Conservation (phyloP, 1,140 invertebrate genomes). For the Pogonus chalceus region DNA sequence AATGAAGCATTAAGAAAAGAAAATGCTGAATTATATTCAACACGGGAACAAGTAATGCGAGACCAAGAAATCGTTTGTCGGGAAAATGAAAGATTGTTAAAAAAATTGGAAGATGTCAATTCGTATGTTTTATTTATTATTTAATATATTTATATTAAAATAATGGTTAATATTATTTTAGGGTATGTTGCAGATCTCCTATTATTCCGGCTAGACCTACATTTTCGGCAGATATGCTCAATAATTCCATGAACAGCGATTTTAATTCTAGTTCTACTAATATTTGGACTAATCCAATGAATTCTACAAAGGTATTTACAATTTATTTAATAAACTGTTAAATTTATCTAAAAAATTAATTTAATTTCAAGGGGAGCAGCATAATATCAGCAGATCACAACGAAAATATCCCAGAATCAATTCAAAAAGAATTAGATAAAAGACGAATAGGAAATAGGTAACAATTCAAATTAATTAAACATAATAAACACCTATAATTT, state of each 20-base stretch:
- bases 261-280: slow-evolving; percentile 41
- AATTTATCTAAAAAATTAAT: slow-evolving; percentile 5
- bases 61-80: slow-evolving; percentile 84
- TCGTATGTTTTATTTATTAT: slow-evolving; percentile 46
- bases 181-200: slow-evolving; percentile 66
- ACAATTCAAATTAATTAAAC: too few species aligned
- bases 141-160: not conserved
- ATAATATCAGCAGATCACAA: not conserved
- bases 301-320: slow-evolving; percentile 12
- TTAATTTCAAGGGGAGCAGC: not conserved
- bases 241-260: slow-evolving; percentile 34
- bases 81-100: slow-evolving; percentile 80
- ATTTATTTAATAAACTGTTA: slow-evolving; percentile 10
- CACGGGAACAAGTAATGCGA: slow-evolving; percentile 66
- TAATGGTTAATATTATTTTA: slow-evolving; percentile 30
- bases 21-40: slow-evolving; percentile 74
- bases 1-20: slow-evolving; percentile 77
- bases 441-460: slow-evolving; percentile 43
- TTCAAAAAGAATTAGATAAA: slow-evolving; percentile 48
- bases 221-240: slow-evolving; percentile 50
- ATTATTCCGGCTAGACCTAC: slow-evolving; percentile 63
- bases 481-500: too few species aligned
- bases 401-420: slow-evolving; percentile 39
- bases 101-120: slow-evolving; percentile 79
- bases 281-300: slow-evolving; percentile 60